These are phyloP conservation scores for Pardosa pseudoannulata DNA, from an alignment of 2,888 invertebrate species.

Conservation along the genomic window DNA sequence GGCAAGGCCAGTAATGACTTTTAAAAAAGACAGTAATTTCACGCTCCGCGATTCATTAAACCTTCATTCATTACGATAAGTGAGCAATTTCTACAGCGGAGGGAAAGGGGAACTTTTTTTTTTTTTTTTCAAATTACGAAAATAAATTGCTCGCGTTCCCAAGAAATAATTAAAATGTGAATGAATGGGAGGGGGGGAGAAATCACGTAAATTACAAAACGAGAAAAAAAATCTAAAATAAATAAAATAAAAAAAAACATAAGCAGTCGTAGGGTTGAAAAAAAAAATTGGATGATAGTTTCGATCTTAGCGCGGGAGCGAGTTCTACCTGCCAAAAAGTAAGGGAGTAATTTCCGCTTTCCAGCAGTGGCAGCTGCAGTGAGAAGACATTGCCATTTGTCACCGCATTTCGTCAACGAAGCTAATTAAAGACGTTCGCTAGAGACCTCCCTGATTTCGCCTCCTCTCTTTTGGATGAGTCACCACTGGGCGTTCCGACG, in stretches of 20 bases:
- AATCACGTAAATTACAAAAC: constrained; percentile 1
- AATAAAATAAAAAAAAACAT: constrained; percentile 24
- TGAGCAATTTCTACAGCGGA: constrained; percentile 37
- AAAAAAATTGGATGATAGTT: constrained; percentile 18
- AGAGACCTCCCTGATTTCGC: constrained; percentile 9
- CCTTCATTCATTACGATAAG: constrained; percentile 68
- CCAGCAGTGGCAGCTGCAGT: constrained; percentile 53
- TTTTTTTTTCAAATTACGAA: neutral
- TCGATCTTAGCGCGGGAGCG: neutral
- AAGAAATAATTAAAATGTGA: constrained; percentile 34
- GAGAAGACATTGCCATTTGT: constrained; percentile 63
- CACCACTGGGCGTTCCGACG: constrained; percentile 27
- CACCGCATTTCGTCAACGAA: constrained; percentile 55
- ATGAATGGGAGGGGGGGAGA: neutral
- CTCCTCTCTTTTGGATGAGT: constrained; percentile 15
- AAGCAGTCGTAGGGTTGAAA: constrained; percentile 37
- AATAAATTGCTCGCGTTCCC: constrained; percentile 9
- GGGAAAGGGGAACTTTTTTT: constrained; percentile 6
- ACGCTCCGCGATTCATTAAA: constrained; percentile 63
- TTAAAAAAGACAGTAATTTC: constrained; percentile 67
- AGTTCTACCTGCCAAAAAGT: constrained; percentile 46
- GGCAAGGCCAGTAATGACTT: constrained; percentile 51
- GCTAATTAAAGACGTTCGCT: constrained; percentile 62
- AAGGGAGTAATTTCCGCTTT: constrained; percentile 41
- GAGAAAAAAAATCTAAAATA: constrained; percentile 16